These are phyloP conservation scores for Plodia interpunctella DNA, from an alignment of 1,140 invertebrate genomes.

Conservation along the genomic window DNA sequence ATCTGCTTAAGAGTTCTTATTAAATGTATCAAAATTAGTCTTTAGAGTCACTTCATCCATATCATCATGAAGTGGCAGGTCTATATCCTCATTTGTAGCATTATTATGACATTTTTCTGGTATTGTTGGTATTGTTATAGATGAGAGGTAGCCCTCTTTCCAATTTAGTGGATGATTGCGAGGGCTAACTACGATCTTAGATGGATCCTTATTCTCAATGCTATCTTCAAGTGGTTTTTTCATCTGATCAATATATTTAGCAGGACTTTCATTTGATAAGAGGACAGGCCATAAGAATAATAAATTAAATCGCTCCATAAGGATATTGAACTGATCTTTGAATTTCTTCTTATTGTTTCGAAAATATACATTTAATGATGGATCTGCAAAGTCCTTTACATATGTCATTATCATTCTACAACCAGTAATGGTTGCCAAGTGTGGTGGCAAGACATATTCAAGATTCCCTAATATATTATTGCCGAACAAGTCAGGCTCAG, in stretches of 20 bases:
- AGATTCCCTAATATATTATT: slow-evolving; percentile 24
- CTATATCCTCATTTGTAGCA: slow-evolving; percentile 12
- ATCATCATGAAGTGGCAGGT: slow-evolving; percentile 16
- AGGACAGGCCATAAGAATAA: slow-evolving; percentile 63
- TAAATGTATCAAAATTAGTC: neutral
- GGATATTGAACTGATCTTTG: slow-evolving; percentile 30
- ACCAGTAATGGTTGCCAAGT: slow-evolving; percentile 57
- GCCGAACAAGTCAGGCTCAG: slow-evolving; percentile 50
- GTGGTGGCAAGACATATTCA: slow-evolving; percentile 52
- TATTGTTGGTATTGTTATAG: neutral
- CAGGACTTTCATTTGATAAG: slow-evolving; percentile 44
- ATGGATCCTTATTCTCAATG: neutral
- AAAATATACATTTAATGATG: slow-evolving; percentile 27
- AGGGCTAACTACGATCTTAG: neutral
- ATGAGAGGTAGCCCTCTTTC: neutral
- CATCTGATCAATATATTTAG: slow-evolving; percentile 9
- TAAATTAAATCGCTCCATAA: slow-evolving; percentile 51
- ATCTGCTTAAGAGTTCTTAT: too few relatives aligned
- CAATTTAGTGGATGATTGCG: neutral
- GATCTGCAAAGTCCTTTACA: slow-evolving; percentile 16
- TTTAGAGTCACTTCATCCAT: slow-evolving; percentile 19
- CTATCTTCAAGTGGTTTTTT: neutral
- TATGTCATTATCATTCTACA: slow-evolving; percentile 47
- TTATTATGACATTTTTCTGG: neutral
- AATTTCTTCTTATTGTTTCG: slow-evolving; percentile 35